A percentile compares a stretch with the other conserved stretches of the same genome.
Conservation (phyloP, 2,888 invertebrate species). For the Lasioglossum morio region DNA sequence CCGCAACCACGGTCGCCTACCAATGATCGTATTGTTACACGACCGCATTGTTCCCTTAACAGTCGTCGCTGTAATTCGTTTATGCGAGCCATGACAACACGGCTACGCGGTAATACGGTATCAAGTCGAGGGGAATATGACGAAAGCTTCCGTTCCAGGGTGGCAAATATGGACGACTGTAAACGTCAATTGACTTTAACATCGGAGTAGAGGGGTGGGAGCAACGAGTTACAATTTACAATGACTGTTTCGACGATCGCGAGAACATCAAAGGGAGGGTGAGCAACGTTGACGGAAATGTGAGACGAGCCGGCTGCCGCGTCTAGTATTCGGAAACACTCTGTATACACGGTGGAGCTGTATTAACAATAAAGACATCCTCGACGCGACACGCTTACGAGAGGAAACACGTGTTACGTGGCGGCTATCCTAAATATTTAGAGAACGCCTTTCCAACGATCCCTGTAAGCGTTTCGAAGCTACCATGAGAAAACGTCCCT, state of each 20-base stretch:
- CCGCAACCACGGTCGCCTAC: constrained; percentile 33
- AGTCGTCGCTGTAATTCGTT: constrained; percentile 40
- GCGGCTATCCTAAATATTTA: constrained; percentile 64
- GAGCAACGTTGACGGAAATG: background rate
- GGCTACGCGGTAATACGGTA: constrained; percentile 13
- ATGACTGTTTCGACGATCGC: background rate
- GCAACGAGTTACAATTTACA: background rate
- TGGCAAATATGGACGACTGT: background rate
- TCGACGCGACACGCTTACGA: constrained; percentile 31
- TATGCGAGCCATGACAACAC: constrained; percentile 34
- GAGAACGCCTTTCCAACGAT: constrained; percentile 36
- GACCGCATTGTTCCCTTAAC: constrained; percentile 47
- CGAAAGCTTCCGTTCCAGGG: constrained; percentile 15
- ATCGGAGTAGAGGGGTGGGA: background rate
- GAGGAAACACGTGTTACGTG: constrained; percentile 48
- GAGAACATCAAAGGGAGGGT: background rate
- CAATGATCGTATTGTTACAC: constrained; percentile 34
- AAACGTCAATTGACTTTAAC: constrained; percentile 1
- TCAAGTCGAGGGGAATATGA: constrained; percentile 8
- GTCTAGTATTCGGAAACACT: constrained; percentile 2
- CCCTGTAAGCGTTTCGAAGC: constrained; percentile 9
- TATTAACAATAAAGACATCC: constrained; percentile 44
- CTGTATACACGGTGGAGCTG: background rate
- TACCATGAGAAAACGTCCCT: constrained; percentile 25
- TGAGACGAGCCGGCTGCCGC: background rate